Percentiles rank a stretch among this genome's conserved stretches.
Evolutionary conservation across 2,888 invertebrate genomes (phyloP).

Genomic region (Calameuta filiformis): DNA sequence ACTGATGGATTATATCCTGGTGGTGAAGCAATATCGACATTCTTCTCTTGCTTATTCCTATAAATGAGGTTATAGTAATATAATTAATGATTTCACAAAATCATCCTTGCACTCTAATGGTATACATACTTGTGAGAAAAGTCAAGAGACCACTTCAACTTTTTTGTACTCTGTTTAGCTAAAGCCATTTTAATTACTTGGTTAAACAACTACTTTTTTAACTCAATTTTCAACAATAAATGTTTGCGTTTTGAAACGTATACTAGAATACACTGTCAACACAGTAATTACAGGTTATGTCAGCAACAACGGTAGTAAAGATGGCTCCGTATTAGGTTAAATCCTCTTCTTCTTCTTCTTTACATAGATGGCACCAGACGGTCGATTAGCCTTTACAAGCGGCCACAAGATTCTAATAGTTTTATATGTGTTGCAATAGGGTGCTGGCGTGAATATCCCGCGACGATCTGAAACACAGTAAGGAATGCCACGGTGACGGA

Average conservation of each 20-base stretch:
- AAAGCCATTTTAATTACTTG: conserved; percentile 26
- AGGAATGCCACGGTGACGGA: too few relatives aligned
- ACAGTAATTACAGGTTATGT: neutral
- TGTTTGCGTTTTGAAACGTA: neutral
- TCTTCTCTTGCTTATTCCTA: conserved; percentile 62
- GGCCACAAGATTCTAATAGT: too few relatives aligned
- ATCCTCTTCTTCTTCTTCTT: too few relatives aligned
- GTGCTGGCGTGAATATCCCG: too few relatives aligned
- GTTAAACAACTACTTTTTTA: neutral
- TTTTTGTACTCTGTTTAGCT: conserved; percentile 49
- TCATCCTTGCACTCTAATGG: neutral
- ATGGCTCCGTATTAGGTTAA: neutral
- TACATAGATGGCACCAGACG: too few relatives aligned
- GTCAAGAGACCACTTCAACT: conserved; percentile 58
- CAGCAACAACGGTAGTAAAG: neutral
- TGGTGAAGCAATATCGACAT: conserved; percentile 77
- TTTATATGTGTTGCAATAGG: too few relatives aligned
- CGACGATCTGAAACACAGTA: too few relatives aligned
- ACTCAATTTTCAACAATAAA: neutral
- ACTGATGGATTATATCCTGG: conserved; percentile 86
- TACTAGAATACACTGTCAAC: neutral
- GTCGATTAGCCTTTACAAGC: too few relatives aligned
- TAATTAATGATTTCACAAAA: conserved; percentile 9
- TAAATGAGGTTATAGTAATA: conserved; percentile 22
- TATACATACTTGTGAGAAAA: conserved; percentile 58